Evolutionary conservation across 1,140 invertebrate genomes (phyloP), one percentile per base, ranked within the genome.

Genomic region (Trachelipus rathkii): DNA sequence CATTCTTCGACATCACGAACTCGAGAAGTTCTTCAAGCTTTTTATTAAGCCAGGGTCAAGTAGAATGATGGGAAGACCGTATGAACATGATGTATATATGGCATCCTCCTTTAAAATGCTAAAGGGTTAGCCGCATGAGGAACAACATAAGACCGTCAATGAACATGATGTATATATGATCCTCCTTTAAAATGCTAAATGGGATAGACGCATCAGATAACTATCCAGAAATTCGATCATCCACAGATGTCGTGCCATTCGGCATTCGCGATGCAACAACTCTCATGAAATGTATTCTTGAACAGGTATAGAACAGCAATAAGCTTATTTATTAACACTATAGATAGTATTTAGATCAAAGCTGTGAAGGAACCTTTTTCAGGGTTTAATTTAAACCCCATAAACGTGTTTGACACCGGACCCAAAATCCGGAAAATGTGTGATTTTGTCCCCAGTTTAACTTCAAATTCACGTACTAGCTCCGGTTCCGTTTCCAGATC

Each of bases 11-110:
- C 77, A 81, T 74, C 77, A 78, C 23, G 77, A 71, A 15, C 72
- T 81, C 43, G 79, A 81, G 23, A 78, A 78, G 68, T 69, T 77
- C 24, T 81, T 78, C 72, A 81, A 81, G 69, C 75, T 81, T n/a
- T 78, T 78, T 77, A 72, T 81, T 72, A 76, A 78, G 13, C 79
- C 79, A 9, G 79, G 74, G 11, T 77, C 73, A 68, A 69, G 74
- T 15, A 74, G 75, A 50, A 44, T 77, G 67, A 71, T 74, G 75
- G 75, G 77, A 4, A 72, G 75, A 19, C 75, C 75, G 43, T 78
- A 76, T 66, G 77, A 81, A 23, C 79, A 81, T 53, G 79, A 81
- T 24, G 77, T 81, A 11, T 71, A 81, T 68, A 72, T 78, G 44
- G 77, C 79, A 0, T 66, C 79, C 45, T 77, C 79, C 43, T 81